phyloP scores from a whole-genome alignment of 2,888 invertebrate genomes.

The Lordiphosa andalusiaca region DNA sequence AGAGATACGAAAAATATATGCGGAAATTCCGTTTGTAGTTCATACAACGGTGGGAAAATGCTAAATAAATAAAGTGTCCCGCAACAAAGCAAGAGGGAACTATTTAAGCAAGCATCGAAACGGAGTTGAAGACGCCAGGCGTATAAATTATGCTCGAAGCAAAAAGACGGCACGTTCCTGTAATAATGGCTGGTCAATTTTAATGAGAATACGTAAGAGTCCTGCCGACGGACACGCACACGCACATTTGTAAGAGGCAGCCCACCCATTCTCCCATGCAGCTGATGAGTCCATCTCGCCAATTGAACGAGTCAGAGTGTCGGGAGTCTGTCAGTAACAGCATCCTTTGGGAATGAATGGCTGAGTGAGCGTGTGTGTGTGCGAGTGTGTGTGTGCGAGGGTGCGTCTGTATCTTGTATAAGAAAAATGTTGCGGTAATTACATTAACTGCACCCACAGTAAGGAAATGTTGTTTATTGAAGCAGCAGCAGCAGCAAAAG shows the following conservation, averaged over 20 bases:
- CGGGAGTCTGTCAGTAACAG: conserved; percentile 43
- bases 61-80: conserved; percentile 53
- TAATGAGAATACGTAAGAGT: conserved; percentile 68
- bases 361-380: conserved; percentile 14
- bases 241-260: conserved; percentile 9
- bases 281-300: conserved; percentile 47
- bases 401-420: conserved; percentile 16
- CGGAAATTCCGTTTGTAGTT: conserved; percentile 32
- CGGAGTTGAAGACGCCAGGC: conserved; percentile 25
- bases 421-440: conserved; percentile 73
- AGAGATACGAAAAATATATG: conserved; percentile 21
- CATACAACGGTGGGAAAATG: conserved; percentile 45
- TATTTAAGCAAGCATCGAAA: conserved; percentile 41
- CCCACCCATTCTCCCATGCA: not conserved
- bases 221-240: conserved; percentile 12
- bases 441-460: conserved; percentile 61
- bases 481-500: conserved; percentile 45
- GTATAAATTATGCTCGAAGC: conserved; percentile 58
- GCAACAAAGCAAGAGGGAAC: conserved; percentile 15
- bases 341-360: conserved; percentile 22
- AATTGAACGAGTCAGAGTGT: conserved; percentile 46
- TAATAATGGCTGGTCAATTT: conserved; percentile 74
- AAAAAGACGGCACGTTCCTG: conserved; percentile 61
- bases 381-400: conserved; percentile 13
- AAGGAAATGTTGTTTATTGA: conserved; percentile 60